A percentile compares a stretch with the other conserved stretches of the same genome.
Conservation (phyloP, 2,888 invertebrate genomes). For the Lypha dubia region DNA sequence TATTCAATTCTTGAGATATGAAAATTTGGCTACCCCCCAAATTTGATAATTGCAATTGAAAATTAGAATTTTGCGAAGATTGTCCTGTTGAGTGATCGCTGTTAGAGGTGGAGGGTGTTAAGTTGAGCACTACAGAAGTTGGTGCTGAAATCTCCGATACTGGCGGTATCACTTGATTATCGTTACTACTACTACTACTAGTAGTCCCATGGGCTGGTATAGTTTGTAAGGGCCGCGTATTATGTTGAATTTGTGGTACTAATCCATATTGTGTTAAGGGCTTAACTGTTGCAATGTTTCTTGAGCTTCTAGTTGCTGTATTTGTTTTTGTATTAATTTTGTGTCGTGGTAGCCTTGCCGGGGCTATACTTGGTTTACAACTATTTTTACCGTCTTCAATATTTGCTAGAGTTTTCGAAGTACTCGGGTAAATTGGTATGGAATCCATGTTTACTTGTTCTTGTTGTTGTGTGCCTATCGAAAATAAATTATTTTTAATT, state of each 20-base stretch:
- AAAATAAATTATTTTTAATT: background rate
- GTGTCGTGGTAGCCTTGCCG: background rate
- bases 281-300: slow-evolving; percentile 36
- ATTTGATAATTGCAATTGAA: slow-evolving; percentile 8
- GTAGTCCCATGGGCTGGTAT: background rate
- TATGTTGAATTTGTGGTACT: slow-evolving; percentile 67
- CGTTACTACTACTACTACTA: too few relatives aligned
- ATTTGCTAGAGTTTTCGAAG: background rate
- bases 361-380: background rate
- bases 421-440: background rate
- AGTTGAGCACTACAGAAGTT: background rate
- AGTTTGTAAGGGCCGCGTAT: slow-evolving; percentile 51
- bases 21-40: slow-evolving; percentile 10
- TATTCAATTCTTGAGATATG: slow-evolving; percentile 70
- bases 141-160: background rate
- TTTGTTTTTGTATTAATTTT: background rate
- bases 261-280: slow-evolving; percentile 37
- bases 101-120: background rate
- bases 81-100: background rate
- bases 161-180: background rate
- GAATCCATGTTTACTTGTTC: background rate
- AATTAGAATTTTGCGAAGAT: background rate
- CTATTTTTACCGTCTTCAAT: background rate
- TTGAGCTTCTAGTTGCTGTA: background rate
- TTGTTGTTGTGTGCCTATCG: background rate